Evolutionary conservation across 2,888 invertebrate genomes (phyloP).

Genomic region (Mayetiola destructor): DNA sequence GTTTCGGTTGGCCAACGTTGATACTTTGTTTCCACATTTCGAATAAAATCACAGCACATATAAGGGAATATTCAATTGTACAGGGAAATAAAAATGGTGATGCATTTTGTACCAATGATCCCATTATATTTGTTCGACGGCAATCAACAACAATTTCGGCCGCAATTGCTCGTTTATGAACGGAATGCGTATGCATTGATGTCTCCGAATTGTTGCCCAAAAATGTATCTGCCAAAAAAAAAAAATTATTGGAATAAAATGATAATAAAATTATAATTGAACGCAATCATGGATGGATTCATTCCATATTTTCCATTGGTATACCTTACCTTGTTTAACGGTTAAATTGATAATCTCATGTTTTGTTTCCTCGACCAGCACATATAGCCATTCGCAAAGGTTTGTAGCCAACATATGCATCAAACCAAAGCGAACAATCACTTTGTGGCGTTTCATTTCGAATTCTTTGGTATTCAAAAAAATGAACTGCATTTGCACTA

Average conservation of each 20-base stretch:
- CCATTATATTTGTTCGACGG: conserved; percentile 45
- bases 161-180: conserved; percentile 18
- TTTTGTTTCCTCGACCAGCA: conserved; percentile 64
- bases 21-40: conserved; percentile 71
- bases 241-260: too few relatives aligned
- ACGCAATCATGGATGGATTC: too few relatives aligned
- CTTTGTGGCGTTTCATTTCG: conserved; percentile 42
- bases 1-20: conserved; percentile 21
- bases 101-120: conserved; percentile 42
- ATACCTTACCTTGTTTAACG: not conserved
- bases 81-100: conserved; percentile 68
- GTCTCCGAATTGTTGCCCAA: too few relatives aligned
- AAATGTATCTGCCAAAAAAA: too few relatives aligned
- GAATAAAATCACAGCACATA: conserved; percentile 66
- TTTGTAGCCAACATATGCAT: conserved; percentile 87
- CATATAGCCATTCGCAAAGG: conserved; percentile 73
- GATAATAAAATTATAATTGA: too few relatives aligned
- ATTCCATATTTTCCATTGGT: too few relatives aligned
- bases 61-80: conserved; percentile 68
- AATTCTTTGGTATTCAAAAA: conserved; percentile 65
- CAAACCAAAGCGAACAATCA: conserved; percentile 62
- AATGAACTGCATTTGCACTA: conserved; percentile 77
- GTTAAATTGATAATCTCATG: conserved; percentile 44
- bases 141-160: conserved; percentile 28
- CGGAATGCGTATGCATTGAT: too few relatives aligned